Percentiles rank a stretch among this genome's conserved stretches.
These are phyloP conservation scores for Frankliniella intonsa DNA, from an alignment of 2,888 invertebrate genomes.

Conservation along the genomic window DNA sequence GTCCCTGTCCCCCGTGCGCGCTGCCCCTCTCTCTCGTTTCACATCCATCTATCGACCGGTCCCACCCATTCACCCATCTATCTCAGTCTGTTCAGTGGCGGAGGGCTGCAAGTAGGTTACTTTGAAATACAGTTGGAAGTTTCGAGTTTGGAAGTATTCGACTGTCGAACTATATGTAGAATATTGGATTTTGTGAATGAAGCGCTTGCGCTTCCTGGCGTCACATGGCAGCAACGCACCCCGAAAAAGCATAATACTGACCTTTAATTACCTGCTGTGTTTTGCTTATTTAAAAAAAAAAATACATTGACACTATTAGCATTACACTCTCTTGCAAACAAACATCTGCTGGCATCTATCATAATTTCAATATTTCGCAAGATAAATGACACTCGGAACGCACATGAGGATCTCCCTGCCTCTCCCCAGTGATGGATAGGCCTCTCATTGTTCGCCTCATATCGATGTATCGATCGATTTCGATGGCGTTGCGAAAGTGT, in stretches of 20 bases:
- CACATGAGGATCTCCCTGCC: not conserved
- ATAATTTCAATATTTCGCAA: too few species aligned
- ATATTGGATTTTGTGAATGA: constrained; percentile 14
- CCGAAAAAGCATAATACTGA: too few species aligned
- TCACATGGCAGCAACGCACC: not conserved
- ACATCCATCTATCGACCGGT: not conserved
- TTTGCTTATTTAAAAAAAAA: too few species aligned
- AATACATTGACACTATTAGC: too few species aligned
- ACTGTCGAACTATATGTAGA: constrained; percentile 4
- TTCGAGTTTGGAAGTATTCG: constrained; percentile 20
- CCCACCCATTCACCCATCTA: constrained; percentile 5
- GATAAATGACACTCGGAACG: too few species aligned
- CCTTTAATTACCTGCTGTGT: too few species aligned
- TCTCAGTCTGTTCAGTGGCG: not conserved
- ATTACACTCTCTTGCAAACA: not conserved
- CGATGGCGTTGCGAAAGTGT: not conserved
- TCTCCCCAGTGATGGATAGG: not conserved
- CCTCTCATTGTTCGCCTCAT: not conserved
- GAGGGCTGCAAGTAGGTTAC: constrained; percentile 7
- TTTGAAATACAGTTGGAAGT: constrained; percentile 27
- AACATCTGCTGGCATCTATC: not conserved
- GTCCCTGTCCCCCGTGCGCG: not conserved
- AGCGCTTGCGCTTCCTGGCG: too few species aligned
- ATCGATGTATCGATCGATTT: constrained; percentile 12
- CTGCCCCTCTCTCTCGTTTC: not conserved